Percentiles rank a stretch among this genome's conserved stretches.
Conservation (phyloP, 2,113 vertebrate genomes). For the Myanophis thanlyinensis region DNA sequence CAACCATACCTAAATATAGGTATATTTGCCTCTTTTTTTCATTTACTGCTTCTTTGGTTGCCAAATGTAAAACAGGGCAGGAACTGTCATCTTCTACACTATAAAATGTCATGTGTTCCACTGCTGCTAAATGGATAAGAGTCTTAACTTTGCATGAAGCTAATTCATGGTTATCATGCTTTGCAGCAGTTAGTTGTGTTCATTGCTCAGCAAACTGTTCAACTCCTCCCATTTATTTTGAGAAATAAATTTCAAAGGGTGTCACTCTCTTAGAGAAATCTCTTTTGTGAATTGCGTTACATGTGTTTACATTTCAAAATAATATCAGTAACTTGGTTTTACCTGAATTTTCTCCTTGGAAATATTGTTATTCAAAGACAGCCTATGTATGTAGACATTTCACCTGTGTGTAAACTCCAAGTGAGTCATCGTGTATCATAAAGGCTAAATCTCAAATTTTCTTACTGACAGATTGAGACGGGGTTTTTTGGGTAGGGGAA, state of each 20-base stretch:
- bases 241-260: background rate
- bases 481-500: background rate
- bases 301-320: background rate
- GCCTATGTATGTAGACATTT: background rate
- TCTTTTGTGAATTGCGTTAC: background rate
- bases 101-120: background rate
- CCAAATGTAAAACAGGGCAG: background rate
- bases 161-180: background rate
- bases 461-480: background rate
- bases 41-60: background rate
- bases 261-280: background rate
- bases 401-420: background rate
- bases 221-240: background rate
- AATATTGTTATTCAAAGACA: background rate
- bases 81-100: background rate
- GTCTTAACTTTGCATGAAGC: background rate
- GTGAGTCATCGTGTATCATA: background rate
- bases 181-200: background rate
- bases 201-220: background rate
- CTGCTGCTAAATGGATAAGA: background rate
- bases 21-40: background rate
- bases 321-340: background rate
- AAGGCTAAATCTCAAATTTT: background rate
- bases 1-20: background rate
- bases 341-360: background rate